A percentile compares a stretch with the other conserved stretches of the same genome.
phyloP scores from a whole-genome alignment of 2,113 vertebrate genomes.

The Syngnathoides biaculeatus region DNA sequence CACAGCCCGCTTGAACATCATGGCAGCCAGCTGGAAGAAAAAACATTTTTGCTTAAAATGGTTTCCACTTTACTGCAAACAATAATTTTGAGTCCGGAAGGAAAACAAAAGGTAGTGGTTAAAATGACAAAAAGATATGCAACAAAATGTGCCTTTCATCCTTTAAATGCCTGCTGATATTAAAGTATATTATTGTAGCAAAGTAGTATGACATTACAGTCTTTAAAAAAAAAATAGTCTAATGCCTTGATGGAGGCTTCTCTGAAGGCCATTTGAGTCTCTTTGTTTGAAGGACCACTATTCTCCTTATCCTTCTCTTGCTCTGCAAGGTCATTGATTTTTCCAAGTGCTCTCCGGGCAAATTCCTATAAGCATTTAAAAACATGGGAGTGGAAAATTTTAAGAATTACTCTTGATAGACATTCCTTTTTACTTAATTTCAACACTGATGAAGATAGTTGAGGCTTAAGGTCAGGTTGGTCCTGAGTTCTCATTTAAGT shows the following conservation, averaged over 20 bases:
- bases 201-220: not conserved
- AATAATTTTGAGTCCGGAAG: not conserved
- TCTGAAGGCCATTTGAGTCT: constrained; percentile 74
- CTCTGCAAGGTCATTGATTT: constrained; percentile 82
- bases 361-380: constrained; percentile 75
- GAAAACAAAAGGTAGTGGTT: not conserved
- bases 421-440: not conserved
- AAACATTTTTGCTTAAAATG: not conserved
- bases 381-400: constrained; percentile 5
- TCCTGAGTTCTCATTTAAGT: not conserved
- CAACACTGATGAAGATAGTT: no score
- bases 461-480: not conserved
- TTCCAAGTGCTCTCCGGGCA: constrained; percentile 84
- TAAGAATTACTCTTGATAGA: not conserved
- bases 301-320: constrained; percentile 75
- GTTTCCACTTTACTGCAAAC: no score
- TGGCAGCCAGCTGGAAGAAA: constrained; percentile 79
- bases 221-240: not conserved
- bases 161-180: not conserved
- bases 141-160: not conserved
- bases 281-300: constrained; percentile 55
- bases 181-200: not conserved
- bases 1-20: constrained; percentile 87
- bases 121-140: not conserved
- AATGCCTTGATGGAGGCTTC: constrained; percentile 85